Conservation (phyloP, 37 sponge, comb jelly and placozoan species). For the Beroe ovata region DNA sequence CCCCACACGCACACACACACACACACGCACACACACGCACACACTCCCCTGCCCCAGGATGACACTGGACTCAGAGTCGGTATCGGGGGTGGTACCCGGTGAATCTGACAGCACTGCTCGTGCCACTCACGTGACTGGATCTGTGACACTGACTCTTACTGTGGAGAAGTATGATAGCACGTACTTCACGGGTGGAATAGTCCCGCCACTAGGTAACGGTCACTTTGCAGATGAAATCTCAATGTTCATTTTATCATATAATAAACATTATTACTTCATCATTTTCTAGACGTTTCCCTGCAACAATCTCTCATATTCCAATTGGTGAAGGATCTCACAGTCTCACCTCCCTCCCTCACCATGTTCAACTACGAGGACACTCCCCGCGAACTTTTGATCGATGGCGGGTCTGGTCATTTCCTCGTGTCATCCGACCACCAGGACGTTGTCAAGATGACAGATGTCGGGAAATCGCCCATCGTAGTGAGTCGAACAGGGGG, state of each 20-base stretch:
- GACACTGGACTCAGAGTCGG: neutral
- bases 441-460: slow-evolving; percentile 3
- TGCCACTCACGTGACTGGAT: neutral
- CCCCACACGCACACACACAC: too few relatives aligned
- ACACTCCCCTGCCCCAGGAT: too few relatives aligned
- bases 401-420: slow-evolving; percentile 3
- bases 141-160: neutral
- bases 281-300: neutral
- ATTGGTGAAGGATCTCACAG: neutral
- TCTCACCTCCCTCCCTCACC: slow-evolving; percentile 5
- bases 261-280: too few relatives aligned
- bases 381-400: neutral
- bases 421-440: neutral
- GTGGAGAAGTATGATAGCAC: neutral
- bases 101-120: neutral
- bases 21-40: too few relatives aligned
- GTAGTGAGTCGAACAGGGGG: slow-evolving; percentile 3
- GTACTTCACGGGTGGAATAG: neutral
- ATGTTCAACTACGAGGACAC: slow-evolving; percentile 40
- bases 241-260: too few relatives aligned
- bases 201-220: neutral
- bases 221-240: neutral
- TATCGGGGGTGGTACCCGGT: neutral
- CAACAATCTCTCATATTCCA: neutral
- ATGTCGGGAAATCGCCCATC: neutral